Conservation (phyloP, 2,888 invertebrate species). For the Allacma fusca region DNA sequence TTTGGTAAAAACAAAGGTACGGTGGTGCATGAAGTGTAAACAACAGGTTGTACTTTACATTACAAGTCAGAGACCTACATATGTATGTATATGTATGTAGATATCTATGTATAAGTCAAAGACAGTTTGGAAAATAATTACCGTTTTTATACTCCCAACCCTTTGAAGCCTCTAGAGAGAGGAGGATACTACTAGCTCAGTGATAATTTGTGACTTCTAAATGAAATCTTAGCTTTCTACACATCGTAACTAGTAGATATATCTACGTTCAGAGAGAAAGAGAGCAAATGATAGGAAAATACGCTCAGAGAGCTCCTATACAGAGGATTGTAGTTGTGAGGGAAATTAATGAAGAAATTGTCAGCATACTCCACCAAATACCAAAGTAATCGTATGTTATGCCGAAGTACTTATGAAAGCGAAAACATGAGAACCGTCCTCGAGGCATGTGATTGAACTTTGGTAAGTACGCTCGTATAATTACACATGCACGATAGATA, state of each 20-base stretch:
- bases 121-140: conserved; percentile 1
- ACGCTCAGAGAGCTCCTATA: not conserved
- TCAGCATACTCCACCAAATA: not conserved
- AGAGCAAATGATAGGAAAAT: not conserved
- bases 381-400: not conserved
- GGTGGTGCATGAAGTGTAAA: not conserved
- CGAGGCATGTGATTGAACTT: conserved; percentile 5
- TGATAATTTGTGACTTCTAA: too few species aligned
- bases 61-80: too few species aligned
- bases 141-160: not conserved
- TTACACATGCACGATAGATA: too few species aligned
- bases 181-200: too few species aligned
- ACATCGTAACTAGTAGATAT: not conserved
- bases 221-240: not conserved
- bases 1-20: too few species aligned
- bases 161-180: too few species aligned
- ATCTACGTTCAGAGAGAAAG: not conserved
- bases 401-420: not conserved
- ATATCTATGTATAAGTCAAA: too few species aligned
- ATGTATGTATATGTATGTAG: too few species aligned
- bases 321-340: not conserved
- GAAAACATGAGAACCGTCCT: conserved; percentile 16
- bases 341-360: conserved; percentile 13
- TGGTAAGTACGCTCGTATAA: not conserved
- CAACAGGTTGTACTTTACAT: too few species aligned